Base-by-base conservation (phyloP, 2,888 invertebrate species). In the Nomada ferruginata region DNA sequence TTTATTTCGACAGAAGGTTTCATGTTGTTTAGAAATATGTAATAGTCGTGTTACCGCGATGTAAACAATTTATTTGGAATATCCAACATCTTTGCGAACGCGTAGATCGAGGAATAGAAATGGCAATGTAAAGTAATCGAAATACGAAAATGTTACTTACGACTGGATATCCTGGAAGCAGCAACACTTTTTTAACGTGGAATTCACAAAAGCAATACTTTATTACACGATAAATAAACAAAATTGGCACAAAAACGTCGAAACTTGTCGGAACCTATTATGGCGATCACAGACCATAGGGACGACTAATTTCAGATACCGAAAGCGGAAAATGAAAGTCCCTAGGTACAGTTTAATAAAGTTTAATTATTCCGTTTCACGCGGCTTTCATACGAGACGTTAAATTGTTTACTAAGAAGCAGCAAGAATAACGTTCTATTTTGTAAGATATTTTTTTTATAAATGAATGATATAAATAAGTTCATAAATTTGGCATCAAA, bases 101-200 rank as follows among this genome's bases (percentile, higher is more conserved):
- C 65, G 29, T 23, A 61, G 23, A 52, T 61, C 29, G 50, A 68
- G 29, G 36, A 55, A 42, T 57, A 13, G 68, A 15, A 57, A 64
- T 59, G 11, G 53, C 7, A 42, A 50, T 15, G 23, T 36, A 47
- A 52, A 74, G 29, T 66, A 74, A 20, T 42, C 57, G 10, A 66
- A 42, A 66, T 59, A 20, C 11, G n/a, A 23, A 70, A 23, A 65
- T 57, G 9, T 52, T 84, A 84, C 83, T 84, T 55, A 84, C 83
- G 76, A 57, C 78, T 79, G 57, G 64, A 69, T 76, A 50, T 64
- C 42, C 69, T 20, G 52, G 44, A 72, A 78, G 11, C 59, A 29
- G 74, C 64, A 50, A 47, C 66, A 60, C 59, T 76, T 71, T 68
- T 53, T 26, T 29, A 53, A 36, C 15, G 29, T 23, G 18, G 26